Base-by-base conservation (phyloP, 37 sponge, comb jelly and placozoan species). In the Lycopodina hypogea region DNA sequence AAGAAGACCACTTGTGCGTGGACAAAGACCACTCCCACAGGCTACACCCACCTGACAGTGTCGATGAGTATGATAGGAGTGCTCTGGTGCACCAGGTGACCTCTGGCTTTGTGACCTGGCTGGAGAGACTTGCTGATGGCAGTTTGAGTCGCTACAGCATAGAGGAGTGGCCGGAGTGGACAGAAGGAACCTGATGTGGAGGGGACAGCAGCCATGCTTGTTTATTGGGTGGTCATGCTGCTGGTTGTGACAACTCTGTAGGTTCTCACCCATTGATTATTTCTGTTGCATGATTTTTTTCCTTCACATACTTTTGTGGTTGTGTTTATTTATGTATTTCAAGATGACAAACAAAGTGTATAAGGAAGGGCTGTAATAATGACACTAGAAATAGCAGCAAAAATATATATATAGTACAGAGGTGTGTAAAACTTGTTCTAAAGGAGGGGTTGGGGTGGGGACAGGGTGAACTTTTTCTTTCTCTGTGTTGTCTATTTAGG, bases 91-190 rank as follows among this genome's bases (percentile, higher is more conserved):
- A 28, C 3, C 76, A 76, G 42, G 33, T 76, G 21, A 34, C 9
- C 17, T 23, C 7, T 28, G n/a, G n/a, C 0, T 53, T 78, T 35
- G 68, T 19, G 30, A 52, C 33, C 32, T 86, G 86, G 86, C 59
- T 86, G 80, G 86, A 79, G 59, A 78, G 74, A 45, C 66, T 86
- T 19, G 74, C 53, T 26, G 86, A 86, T 79, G 86, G 86, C 3
- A 57, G 80, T 19, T 52, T 86, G 42, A 59, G 30, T 33, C 73
- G 86, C 32, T 79, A 86, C 45, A 66, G 18, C 18, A 45, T 79
- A 22, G 74, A 78, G 36, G 42, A 1, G 38, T 86, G 86, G 86
- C 86, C 86, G 12, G 32, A 56, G 12, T 76, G 76, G 77, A 65
- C 66, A 65, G 9, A 32, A 65, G 18, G 17, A 65, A 45, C 48